Base-by-base conservation (phyloP, 2,113 vertebrate genomes). In the Antigone vipio region DNA sequence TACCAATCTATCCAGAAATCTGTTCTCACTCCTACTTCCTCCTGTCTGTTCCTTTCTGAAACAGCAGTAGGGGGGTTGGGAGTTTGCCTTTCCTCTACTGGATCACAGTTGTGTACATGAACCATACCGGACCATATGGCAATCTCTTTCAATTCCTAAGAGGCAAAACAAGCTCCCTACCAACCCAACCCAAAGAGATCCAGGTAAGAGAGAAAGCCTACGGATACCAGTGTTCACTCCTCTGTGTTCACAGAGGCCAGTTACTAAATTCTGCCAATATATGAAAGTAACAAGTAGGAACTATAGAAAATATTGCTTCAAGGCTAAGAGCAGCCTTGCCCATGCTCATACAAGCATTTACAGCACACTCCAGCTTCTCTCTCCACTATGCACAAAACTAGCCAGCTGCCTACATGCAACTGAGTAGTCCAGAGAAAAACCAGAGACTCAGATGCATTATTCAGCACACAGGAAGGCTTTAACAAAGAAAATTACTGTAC, bases 21-120 rank as follows among this genome's bases (percentile, higher is more conserved):
- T 96, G 92, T 95, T 97, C 85, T 97, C 96, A 93, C 93, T 97
- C 95, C 91, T 94, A 95, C 95, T 96, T 97, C 93, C 87, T 95
- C 94, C 96, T 96, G 92, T 93, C 94, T 95, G 88, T 94, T 94
- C 92, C 85, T 94, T 89, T 97, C 88, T 93, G 79, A 91, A 92
- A 88, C 93, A 94, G 91, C 92, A 89, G 92, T n/a, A 71, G 73
- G 92, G 93, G 91, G 90, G 85, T 6, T 95, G 95, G 66, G 96
- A 97, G 80, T 88, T 92, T 82, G 97, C 80, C 95, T 97, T 95
- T 94, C 76, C 82, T 94, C 92, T 91, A 73, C 78, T 92, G 88
- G 93, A 96, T 97, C 95, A 92, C 90, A 92, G 92, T 93, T 96
- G 93, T 96, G 78, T 96, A 90, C 78, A 38, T 90, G 94, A 96